Base-by-base conservation (phyloP, 2,797 vertebrate genomes). In the Odontamblyopus rebecca region DNA sequence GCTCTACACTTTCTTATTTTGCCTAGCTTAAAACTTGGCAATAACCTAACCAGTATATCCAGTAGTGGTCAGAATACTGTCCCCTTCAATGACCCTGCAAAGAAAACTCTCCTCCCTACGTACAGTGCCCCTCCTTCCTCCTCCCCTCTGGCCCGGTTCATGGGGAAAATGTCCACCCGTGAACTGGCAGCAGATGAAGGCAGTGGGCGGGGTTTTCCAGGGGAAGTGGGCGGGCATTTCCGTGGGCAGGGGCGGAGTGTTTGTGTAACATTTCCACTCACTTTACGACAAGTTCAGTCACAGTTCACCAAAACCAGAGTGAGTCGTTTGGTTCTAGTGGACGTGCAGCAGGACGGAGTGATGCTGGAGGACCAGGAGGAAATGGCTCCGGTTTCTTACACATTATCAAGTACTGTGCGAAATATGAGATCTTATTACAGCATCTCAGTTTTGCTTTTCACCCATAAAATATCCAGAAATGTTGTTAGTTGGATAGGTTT, bases 111-210 rank as follows among this genome's bases (percentile, higher is more conserved):
- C 51, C 51, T 64, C 79, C 74, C 63, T 72, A 74, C 82, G 84
- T 85, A 85, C 32, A 6, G 6, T 88, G 78, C 61, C 59, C 67
- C 66, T 68, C 71, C 50, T 61, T 29, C 66, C 72, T 38, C 44
- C 73, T 23, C 71, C 73, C 72, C 81, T 83, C 67, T 73, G 74
- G 75, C 81, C 69, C 82, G 82, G 76, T 81, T 75, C 74, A 29
- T 19, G 69, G 71, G 86, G 85, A 89, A 92, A 90, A 88, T 86
- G 81, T 86, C 85, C 87, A 81, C 69, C 75, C 67, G 4, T 72
- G 80, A 87, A 83, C 87, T 91, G 90, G 91, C 89, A 87, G 77
- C 77, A 72, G 85, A 92, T 92, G 79, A 91, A 90, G 87, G 74
- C 44, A 80, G 83, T 72, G 77, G 81, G 80, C 3, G 32, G 72